Conservation (phyloP, 2,113 vertebrate species). For the Daboia siamensis region DNA sequence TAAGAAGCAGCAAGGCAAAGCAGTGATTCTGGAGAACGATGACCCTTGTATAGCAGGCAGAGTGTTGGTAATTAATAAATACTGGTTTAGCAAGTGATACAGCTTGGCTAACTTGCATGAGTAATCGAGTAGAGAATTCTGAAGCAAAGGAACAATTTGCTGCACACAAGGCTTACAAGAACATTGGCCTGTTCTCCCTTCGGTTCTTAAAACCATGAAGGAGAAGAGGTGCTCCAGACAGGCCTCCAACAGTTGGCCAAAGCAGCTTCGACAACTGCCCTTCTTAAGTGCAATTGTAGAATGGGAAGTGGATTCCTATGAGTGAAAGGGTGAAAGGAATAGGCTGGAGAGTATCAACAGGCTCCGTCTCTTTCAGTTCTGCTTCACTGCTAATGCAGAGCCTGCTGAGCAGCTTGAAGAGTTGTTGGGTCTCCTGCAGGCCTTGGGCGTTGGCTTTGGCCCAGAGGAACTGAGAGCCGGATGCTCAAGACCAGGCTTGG, state of each 20-base stretch:
- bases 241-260: not conserved
- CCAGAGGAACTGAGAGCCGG: conserved; percentile 20
- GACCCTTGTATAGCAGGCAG: not conserved
- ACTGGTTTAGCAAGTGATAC: not conserved
- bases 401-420: not conserved
- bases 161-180: too few species aligned
- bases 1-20: not conserved
- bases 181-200: not conserved
- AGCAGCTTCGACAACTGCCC: not conserved
- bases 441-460: conserved; percentile 7
- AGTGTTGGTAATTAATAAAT: not conserved
- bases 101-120: not conserved
- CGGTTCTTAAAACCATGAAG: not conserved
- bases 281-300: not conserved
- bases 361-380: not conserved
- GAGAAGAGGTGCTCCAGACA: not conserved
- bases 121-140: not conserved
- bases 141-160: not conserved
- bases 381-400: not conserved
- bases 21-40: not conserved
- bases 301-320: not conserved
- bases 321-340: not conserved
- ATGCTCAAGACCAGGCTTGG: conserved; percentile 25
- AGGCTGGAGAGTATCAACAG: not conserved
- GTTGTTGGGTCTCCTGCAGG: not conserved